phyloP scores from a whole-genome alignment of 2,797 vertebrate species.

The Chelon labrosus region DNA sequence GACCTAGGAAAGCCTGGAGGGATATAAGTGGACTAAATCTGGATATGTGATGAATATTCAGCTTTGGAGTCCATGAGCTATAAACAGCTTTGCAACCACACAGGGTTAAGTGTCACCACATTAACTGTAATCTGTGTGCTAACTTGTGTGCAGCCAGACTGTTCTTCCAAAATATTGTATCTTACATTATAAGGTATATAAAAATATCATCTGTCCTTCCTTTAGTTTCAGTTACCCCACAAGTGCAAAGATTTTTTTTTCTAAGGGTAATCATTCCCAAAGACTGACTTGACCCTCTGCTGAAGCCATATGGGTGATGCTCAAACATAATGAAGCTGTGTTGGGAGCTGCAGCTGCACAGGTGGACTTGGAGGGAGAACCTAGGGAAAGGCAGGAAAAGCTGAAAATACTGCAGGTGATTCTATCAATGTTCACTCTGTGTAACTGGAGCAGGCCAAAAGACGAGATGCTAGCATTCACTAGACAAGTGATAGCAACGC shows the following conservation, averaged over 20 bases:
- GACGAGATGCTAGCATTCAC: not conserved
- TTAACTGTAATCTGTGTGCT: not conserved
- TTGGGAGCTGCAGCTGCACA: not conserved
- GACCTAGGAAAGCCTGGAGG: not conserved
- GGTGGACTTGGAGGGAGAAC: not conserved
- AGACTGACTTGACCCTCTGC: constrained; percentile 5
- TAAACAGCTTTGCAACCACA: constrained; percentile 1
- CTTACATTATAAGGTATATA: not conserved
- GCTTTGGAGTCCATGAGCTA: not conserved
- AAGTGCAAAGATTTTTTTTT: too few relatives aligned
- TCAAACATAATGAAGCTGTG: not conserved
- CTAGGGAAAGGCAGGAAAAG: not conserved
- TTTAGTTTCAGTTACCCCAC: not conserved
- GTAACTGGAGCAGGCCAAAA: not conserved
- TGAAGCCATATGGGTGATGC: not conserved
- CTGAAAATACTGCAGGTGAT: not conserved
- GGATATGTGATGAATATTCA: not conserved
- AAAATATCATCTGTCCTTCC: not conserved
- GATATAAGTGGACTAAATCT: not conserved
- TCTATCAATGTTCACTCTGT: not conserved
- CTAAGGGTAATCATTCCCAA: not conserved
- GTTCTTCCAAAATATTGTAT: not conserved
- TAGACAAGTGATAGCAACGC: not conserved
- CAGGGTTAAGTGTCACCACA: not conserved
- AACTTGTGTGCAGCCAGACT: too few relatives aligned